Base-by-base conservation (phyloP, 1,140 invertebrate genomes). In the Calycopis cecrops region DNA sequence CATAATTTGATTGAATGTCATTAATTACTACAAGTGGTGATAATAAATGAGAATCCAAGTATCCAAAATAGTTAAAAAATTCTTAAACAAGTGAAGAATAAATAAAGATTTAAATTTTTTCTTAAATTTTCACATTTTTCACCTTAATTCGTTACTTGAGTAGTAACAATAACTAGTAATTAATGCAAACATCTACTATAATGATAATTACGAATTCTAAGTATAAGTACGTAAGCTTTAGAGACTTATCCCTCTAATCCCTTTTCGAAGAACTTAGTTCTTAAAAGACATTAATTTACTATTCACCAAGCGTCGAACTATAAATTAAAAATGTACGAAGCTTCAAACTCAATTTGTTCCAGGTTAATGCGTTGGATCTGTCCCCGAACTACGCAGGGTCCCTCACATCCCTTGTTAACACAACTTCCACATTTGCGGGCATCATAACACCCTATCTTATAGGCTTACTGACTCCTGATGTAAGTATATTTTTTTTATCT, bases 401-500 rank as follows among this genome's bases (percentile, higher is more conserved):
- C 0, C 71, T 96, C 28, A 96, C 96, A 91, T 95, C 94, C 1
- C 90, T 96, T 0, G 93, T 94, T 0, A 96, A 96, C 76, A 94
- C 93, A 1, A 92, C 95, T 48, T 95, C 94, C 1, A 94, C 94
- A 0, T 89, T 95, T 9, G 92, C 94, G 35, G 95, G 95, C 10
- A 95, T 96, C 52, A 73, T 95, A 28, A 81, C 80, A 16, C 95
- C 95, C 0, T 92, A 92, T 73, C 79, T 96, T 21, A 92, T 94
- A 28, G 94, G 94, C 42, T 88, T 91, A 2, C 89, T 96, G 67
- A 94, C 93, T 37, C 90, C 90, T 60, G 88, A 94, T 75, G 92
- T 92, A 79, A 90, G 88, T 35, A 37, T 48, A 49, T 4, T 40
- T 16, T 21, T 6, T 17, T 17, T 17, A 42, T 55, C n/a, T 33